phyloP scores from a whole-genome alignment of 2,888 invertebrate species.

The Cremastinae sp. region DNA sequence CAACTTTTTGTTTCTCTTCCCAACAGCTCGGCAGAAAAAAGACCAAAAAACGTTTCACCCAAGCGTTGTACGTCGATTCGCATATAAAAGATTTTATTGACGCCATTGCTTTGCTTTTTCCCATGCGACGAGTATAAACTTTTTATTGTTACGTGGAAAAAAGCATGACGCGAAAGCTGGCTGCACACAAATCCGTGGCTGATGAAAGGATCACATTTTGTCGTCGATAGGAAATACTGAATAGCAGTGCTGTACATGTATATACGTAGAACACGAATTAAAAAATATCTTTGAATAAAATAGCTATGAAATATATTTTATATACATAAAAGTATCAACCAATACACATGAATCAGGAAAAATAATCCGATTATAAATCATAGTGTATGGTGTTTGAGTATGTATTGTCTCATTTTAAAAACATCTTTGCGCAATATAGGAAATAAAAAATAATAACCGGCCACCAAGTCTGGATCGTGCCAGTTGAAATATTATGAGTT shows the following conservation, averaged over 20 bases:
- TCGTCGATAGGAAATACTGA: too few relatives aligned
- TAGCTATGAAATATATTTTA: too few relatives aligned
- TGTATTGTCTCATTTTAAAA: too few relatives aligned
- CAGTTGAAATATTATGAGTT: conserved; percentile 73
- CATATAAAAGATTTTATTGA: conserved; percentile 12
- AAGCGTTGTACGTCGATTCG: neutral
- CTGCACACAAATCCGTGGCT: conserved; percentile 36
- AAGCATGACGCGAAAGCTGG: conserved; percentile 11
- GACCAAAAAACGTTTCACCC: neutral
- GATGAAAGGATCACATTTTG: conserved; percentile 35
- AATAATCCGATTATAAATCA: too few relatives aligned
- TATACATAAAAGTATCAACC: too few relatives aligned
- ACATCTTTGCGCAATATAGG: too few relatives aligned
- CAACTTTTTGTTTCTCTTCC: conserved; percentile 15
- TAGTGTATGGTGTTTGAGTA: too few relatives aligned
- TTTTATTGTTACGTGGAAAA: conserved; percentile 21
- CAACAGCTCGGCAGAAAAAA: neutral
- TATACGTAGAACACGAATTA: too few relatives aligned
- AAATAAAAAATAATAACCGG: conserved; percentile 1
- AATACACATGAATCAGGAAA: too few relatives aligned
- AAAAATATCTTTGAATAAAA: too few relatives aligned
- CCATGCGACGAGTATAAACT: neutral
- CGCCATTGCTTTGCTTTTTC: conserved; percentile 1
- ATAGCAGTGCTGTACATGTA: too few relatives aligned
- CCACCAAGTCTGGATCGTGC: conserved; percentile 67